These are phyloP conservation scores for Psittacara wagleri DNA, from an alignment of 2,113 vertebrate species.

Conservation along the genomic window DNA sequence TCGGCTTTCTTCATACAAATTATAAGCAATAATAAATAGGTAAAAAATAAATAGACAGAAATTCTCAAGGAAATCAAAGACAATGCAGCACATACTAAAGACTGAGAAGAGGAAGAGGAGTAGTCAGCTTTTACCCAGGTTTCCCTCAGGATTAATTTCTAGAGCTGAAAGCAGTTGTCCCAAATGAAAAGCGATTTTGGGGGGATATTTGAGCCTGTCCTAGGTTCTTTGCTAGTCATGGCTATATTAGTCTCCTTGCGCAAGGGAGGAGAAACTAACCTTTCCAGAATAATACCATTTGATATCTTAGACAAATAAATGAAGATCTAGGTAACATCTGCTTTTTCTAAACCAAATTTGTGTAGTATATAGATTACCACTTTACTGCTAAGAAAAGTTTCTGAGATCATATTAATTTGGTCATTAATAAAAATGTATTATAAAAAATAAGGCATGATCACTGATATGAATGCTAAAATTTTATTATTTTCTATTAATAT, in stretches of 20 bases:
- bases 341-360: background rate
- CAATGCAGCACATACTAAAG: background rate
- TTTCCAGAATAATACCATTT: background rate
- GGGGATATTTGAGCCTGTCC: background rate
- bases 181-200: background rate
- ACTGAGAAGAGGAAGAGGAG: background rate
- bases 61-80: background rate
- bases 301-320: background rate
- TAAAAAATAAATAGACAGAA: background rate
- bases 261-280: background rate
- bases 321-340: background rate
- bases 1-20: background rate
- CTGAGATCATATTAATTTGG: background rate
- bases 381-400: background rate
- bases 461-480: background rate
- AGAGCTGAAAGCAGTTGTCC: background rate
- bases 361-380: background rate
- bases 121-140: fast-evolving
- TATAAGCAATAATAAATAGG: background rate
- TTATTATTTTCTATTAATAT: background rate
- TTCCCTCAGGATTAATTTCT: background rate
- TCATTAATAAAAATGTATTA: background rate
- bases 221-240: background rate
- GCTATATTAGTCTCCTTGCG: background rate
- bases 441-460: background rate